These are phyloP conservation scores for Molossus alvarezi DNA, from an alignment of 2,797 vertebrate genomes.

Conservation along the genomic window DNA sequence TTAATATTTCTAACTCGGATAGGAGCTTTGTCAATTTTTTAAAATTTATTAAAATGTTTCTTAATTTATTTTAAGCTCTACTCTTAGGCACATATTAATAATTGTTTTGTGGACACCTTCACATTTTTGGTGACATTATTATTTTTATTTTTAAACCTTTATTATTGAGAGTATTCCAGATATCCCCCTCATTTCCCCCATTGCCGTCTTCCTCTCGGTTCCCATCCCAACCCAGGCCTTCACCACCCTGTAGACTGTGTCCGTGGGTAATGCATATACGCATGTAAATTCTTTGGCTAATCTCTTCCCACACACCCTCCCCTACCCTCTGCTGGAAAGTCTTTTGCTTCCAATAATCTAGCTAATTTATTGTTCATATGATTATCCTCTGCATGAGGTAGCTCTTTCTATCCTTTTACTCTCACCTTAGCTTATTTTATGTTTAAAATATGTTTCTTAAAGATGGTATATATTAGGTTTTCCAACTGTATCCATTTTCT, in stretches of 20 bases:
- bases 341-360: background rate
- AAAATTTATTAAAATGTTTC: background rate
- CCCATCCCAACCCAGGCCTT: too few relatives aligned
- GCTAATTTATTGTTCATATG: background rate
- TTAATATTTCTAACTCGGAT: background rate
- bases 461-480: background rate
- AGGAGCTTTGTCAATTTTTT: too few relatives aligned
- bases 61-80: background rate
- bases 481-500: background rate
- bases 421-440: background rate
- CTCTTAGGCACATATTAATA: background rate
- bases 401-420: background rate
- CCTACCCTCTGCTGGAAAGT: background rate
- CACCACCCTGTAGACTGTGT: too few relatives aligned
- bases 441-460: background rate
- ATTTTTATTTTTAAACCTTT: too few relatives aligned
- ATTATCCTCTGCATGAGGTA: background rate
- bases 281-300: too few relatives aligned
- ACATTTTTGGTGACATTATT: too few relatives aligned
- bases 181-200: too few relatives aligned
- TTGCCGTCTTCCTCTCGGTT: too few relatives aligned
- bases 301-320: too few relatives aligned
- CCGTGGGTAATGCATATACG: too few relatives aligned
- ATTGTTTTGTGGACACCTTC: background rate
- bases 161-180: too few relatives aligned